Conservation (phyloP, 2,113 vertebrate genomes). For the Geothlypis trichas region DNA sequence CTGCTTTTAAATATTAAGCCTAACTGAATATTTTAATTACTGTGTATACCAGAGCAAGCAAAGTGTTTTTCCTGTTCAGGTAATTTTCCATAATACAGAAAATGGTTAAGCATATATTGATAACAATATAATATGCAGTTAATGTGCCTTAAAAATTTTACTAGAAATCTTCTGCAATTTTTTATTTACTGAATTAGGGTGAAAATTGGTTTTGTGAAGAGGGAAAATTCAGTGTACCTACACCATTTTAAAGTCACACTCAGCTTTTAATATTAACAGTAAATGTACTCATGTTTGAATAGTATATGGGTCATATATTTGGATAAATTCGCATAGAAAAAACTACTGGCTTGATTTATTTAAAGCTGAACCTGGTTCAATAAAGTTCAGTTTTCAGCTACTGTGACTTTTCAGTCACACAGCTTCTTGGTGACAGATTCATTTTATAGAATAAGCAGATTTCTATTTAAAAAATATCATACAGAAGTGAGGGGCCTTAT, state of each 20-base stretch:
- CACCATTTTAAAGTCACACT: background rate
- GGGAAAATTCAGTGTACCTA: background rate
- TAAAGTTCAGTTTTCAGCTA: background rate
- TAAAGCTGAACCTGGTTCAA: background rate
- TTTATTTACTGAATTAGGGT: background rate
- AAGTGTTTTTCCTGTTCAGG: background rate
- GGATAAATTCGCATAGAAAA: background rate
- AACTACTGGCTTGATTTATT: background rate
- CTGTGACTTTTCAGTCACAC: background rate
- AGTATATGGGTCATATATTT: background rate
- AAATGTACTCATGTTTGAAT: background rate
- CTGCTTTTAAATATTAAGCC: background rate
- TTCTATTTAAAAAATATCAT: background rate
- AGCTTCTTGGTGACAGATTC: background rate
- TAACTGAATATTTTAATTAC: background rate
- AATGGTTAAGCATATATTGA: background rate
- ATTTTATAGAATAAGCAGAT: background rate
- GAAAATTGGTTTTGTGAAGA: background rate
- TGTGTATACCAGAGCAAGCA: background rate
- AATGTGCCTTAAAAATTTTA: background rate
- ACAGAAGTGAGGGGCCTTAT: background rate
- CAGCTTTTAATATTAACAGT: background rate
- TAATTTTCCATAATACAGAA: background rate
- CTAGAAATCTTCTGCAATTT: background rate
- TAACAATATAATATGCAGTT: background rate